Base-by-base conservation (phyloP, 2,113 vertebrate genomes). In the Canis aureus region DNA sequence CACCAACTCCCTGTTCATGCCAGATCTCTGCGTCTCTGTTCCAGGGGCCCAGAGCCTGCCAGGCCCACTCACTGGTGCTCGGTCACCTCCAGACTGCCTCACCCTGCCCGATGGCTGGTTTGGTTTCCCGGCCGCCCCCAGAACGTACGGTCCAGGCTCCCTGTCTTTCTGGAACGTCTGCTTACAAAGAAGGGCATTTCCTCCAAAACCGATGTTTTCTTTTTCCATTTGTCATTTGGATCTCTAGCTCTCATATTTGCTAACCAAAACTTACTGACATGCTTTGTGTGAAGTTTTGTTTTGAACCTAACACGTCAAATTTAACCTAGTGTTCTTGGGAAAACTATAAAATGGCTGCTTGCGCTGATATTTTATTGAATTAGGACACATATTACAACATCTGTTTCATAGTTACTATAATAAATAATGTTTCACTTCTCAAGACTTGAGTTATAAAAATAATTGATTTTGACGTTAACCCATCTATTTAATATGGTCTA, bases 391-490 rank as follows among this genome's bases (percentile, higher is more conserved):
- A 96, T 97, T 96, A 95, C 82, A 90, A 98, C 96, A 97, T 97
- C 94, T 97, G 97, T 98, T 97, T 98, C 84, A 32, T 94, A 97
- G 94, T 97, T 98, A 94, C 88, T 95, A 96, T 87, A 97, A 96
- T 96, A 97, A 98, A 98, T 95, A 97, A 97, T 91, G 88, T 96
- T 98, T 97, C 92, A 97, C 94, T 97, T 96, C 84, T 97, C 71
- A 93, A 95, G 88, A 96, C 92, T 89, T 89, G 95, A 97, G 94
- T 93, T 95, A 91, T 93, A 94, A 97, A 97, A 98, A 97, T 98
- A 97, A 98, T 97, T 96, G 95, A 97, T 97, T 98, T 97, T 97
- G 97, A 98, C 97, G 97, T 96, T 93, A 96, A 85, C 76, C 93
- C 88, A 96, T 98, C 96, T 97, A 96, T 95, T 97, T 97, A 92